phyloP scores from a whole-genome alignment of 2,888 invertebrate species.

The Lucinisca nassula region DNA sequence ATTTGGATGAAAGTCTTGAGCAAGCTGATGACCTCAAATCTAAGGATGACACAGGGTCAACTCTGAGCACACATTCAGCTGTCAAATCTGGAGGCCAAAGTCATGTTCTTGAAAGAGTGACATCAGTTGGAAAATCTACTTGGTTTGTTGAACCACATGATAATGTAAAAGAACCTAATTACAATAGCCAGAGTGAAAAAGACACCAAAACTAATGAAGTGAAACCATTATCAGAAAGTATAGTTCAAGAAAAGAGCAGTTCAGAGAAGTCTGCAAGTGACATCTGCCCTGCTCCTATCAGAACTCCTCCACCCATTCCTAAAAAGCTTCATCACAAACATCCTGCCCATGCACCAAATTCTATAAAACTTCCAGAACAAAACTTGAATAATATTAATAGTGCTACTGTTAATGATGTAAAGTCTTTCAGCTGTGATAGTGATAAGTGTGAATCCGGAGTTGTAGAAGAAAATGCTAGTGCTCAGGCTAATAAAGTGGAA shows the following conservation, averaged over 20 bases:
- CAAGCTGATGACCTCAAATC: neutral
- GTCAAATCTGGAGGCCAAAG: neutral
- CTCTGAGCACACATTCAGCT: neutral
- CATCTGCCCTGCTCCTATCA: neutral
- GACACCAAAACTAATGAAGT: neutral
- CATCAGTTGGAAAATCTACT: constrained; percentile 42
- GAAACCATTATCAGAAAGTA: neutral
- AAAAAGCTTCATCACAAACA: neutral
- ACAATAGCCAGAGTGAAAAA: neutral
- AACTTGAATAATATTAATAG: neutral
- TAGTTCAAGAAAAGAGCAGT: neutral
- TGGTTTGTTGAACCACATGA: constrained; percentile 36
- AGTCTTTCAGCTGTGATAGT: constrained; percentile 14
- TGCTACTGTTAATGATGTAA: neutral
- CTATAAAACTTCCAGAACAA: neutral
- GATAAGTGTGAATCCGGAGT: constrained; percentile 11
- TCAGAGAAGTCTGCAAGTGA: neutral
- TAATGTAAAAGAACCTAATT: neutral
- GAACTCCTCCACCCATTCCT: constrained; percentile 4
- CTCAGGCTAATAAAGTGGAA: neutral
- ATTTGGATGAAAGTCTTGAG: neutral
- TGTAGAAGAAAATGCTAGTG: neutral
- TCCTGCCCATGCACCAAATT: neutral
- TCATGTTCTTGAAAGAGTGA: neutral
- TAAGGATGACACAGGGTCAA: neutral